Base-by-base conservation (phyloP, 2,797 vertebrate species). In the Acipenser ruthenus region DNA sequence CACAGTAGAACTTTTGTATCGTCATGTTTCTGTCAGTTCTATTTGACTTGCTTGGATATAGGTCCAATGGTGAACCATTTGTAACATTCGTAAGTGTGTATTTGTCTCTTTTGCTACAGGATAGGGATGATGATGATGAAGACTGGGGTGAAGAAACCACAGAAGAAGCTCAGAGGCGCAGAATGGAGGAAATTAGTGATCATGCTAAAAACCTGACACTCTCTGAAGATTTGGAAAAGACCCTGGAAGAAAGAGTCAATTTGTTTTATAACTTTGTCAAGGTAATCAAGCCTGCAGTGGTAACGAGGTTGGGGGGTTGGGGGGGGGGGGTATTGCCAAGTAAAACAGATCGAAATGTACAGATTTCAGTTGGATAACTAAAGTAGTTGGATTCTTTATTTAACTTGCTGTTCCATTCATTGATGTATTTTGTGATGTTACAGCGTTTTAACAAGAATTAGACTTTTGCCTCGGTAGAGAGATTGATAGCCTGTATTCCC, bases 101-200 rank as follows among this genome's bases (percentile, higher is more conserved):
- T 55, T 9, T 2, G 9, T 55, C 53, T 10, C 9, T 55, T 55
- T 55, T 56, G 11, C 8, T 64, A 23, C 64, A 93, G 91, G 88
- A 91, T 9, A 73, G 88, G 65, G 86, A 97, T 6, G 95, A 95
- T 0, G 96, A 99, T 0, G 96, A 99, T 49, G 97, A 96, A 53
- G 96, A 99, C 73, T 99, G 97, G 97, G 95, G 95, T 1, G 97
- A 99, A 80, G 97, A 99, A 79, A 98, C 97, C 1, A 97, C 96
- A 0, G 94, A 94, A 79, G 96, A 99, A 85, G 97, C 97, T 1
- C 95, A 98, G 79, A 84, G 95, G 66, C 37, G 66, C 37, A 84
- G 97, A 71, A 99, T 99, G 97, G 95, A 98, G 82, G 97, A 99
- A 86, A 99, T 99, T 78, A 99, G 96, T 49, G 92, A 97, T 73